Evolutionary conservation across 2,797 vertebrate genomes (phyloP).

Genomic region (Halcyon chelicuti): DNA sequence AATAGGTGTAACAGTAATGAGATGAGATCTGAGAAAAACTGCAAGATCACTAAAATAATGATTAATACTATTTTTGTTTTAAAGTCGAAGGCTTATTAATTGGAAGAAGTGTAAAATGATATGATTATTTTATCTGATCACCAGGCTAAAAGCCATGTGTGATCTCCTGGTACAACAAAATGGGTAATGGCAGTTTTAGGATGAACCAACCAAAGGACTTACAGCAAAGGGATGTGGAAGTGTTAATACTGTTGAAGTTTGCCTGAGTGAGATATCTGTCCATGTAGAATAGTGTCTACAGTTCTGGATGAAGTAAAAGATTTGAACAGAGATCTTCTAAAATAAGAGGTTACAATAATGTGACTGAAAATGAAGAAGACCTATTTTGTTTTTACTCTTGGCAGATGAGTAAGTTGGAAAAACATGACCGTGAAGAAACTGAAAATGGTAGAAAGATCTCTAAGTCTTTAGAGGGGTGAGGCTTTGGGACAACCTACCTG

Average conservation of each 20-base stretch:
- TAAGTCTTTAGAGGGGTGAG: not conserved
- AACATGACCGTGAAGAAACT: not conserved
- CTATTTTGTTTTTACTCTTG: not conserved
- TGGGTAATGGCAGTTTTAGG: not conserved
- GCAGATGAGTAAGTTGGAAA: not conserved
- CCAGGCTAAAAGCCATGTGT: not conserved
- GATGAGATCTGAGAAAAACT: not conserved
- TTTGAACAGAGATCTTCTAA: not conserved
- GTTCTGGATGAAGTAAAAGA: not conserved
- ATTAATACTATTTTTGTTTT: not conserved
- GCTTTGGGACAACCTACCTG: not conserved
- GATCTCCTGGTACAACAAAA: not conserved
- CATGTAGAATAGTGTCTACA: not conserved
- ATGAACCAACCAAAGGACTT: not conserved
- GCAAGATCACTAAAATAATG: not conserved
- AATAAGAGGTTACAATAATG: not conserved
- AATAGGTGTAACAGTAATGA: not conserved
- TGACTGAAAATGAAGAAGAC: not conserved
- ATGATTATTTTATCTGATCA: not conserved
- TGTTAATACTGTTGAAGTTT: not conserved
- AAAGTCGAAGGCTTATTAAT: not conserved
- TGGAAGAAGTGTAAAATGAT: not conserved
- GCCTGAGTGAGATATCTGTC: not conserved
- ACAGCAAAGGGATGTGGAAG: not conserved
- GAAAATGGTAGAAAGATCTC: not conserved